Percentiles rank a stretch among this genome's conserved stretches.
Conservation (phyloP, 2,113 vertebrate species). For the Calidris pygmaea region DNA sequence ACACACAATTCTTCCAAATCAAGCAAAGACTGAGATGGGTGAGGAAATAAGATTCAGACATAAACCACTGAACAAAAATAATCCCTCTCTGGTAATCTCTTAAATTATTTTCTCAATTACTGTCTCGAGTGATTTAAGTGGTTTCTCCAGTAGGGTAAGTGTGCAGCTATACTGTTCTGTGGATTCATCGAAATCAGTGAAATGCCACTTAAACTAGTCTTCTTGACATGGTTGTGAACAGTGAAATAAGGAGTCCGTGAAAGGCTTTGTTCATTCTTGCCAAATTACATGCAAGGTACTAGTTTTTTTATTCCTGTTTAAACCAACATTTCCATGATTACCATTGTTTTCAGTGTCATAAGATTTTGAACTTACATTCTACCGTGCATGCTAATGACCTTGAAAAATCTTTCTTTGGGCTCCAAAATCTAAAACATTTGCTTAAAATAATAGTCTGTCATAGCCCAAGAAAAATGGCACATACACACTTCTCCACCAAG, state of each 20-base stretch:
- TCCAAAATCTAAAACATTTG: not conserved
- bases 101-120: not conserved
- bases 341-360: not conserved
- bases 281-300: not conserved
- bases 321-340: not conserved
- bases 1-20: not conserved
- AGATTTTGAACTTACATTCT: not conserved
- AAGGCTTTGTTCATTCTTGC: not conserved
- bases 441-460: conserved; percentile 1
- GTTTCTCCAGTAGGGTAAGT: not conserved
- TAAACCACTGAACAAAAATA: not conserved
- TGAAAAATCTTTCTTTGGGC: not conserved
- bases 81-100: not conserved
- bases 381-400: not conserved
- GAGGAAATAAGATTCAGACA: not conserved
- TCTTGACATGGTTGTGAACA: not conserved
- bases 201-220: not conserved
- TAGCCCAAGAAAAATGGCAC: not conserved
- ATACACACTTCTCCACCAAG: not conserved
- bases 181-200: not conserved
- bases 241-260: not conserved
- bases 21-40: not conserved
- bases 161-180: not conserved
- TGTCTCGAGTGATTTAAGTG: not conserved
- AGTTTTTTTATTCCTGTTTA: not conserved